Evolutionary conservation across 2,113 vertebrate genomes (phyloP).

Genomic region (Geothlypis trichas): DNA sequence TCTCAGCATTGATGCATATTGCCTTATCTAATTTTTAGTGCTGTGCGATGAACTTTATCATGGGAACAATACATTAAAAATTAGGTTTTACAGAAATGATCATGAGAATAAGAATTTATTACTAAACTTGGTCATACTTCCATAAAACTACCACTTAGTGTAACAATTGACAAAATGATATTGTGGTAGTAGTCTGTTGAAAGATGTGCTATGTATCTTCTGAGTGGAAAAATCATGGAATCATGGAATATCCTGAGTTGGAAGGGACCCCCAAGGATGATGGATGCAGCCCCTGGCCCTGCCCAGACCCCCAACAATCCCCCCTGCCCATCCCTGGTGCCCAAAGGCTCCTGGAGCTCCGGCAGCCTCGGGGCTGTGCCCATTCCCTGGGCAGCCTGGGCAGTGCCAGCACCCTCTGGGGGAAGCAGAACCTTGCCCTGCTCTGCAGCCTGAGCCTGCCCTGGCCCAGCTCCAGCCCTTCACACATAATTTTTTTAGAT

Average conservation of each 20-base stretch:
- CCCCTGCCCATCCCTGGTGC: background rate
- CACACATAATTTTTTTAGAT: background rate
- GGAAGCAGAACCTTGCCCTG: no score
- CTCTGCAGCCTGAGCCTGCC: background rate
- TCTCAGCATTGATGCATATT: background rate
- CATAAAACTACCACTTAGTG: background rate
- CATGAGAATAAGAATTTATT: background rate
- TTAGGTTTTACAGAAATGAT: background rate
- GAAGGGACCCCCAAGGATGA: background rate
- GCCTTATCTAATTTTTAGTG: background rate
- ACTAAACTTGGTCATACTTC: background rate
- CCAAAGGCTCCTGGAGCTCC: background rate
- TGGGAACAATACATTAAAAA: background rate
- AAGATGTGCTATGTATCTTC: background rate
- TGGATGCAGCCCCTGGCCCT: background rate
- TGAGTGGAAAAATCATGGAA: background rate
- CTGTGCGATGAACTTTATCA: background rate
- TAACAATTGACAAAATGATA: background rate
- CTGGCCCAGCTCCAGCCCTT: background rate
- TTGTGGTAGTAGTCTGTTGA: background rate
- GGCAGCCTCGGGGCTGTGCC: background rate
- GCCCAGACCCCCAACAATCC: background rate
- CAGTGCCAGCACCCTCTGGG: background rate
- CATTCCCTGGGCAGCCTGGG: background rate
- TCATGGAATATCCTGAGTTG: background rate